Conservation (phyloP, 2,113 vertebrate species). For the Thamnaconus septentrionalis region DNA sequence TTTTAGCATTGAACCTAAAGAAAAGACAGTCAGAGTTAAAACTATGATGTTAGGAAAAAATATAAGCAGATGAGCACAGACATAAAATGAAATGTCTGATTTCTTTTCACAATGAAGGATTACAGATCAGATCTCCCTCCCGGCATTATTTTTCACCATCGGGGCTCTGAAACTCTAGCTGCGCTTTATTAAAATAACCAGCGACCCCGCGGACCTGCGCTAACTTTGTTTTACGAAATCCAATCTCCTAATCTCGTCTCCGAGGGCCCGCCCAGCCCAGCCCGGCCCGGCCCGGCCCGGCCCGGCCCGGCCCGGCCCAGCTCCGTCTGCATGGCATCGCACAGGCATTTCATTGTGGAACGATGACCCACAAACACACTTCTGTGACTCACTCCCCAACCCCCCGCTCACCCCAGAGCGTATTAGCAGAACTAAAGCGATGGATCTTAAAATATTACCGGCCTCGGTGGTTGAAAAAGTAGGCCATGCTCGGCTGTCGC, state of each 20-base stretch:
- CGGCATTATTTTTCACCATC: background rate
- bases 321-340: slow-evolving; percentile 9
- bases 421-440: slow-evolving; percentile 24
- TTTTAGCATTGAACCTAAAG: too few relatives aligned
- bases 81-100: too few relatives aligned
- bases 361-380: slow-evolving; percentile 69
- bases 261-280: background rate
- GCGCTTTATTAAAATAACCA: slow-evolving; percentile 50
- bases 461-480: slow-evolving; percentile 33
- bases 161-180: slow-evolving; percentile 17
- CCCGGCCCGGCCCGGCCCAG: too few relatives aligned
- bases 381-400: slow-evolving; percentile 22
- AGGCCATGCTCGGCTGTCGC: slow-evolving; percentile 28
- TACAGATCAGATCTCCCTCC: too few relatives aligned
- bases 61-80: too few relatives aligned
- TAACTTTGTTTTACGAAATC: slow-evolving; percentile 38
- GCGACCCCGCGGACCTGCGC: slow-evolving; percentile 25
- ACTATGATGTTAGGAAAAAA: too few relatives aligned
- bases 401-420: slow-evolving; percentile 36
- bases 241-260: slow-evolving; percentile 48
- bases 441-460: slow-evolving; percentile 49
- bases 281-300: too few relatives aligned
- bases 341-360: slow-evolving; percentile 32
- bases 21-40: too few relatives aligned
- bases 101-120: too few relatives aligned